Percentiles rank a stretch among this genome's conserved stretches.
Conservation (phyloP, 2,888 invertebrate genomes). For the Watsonalla cultraria region DNA sequence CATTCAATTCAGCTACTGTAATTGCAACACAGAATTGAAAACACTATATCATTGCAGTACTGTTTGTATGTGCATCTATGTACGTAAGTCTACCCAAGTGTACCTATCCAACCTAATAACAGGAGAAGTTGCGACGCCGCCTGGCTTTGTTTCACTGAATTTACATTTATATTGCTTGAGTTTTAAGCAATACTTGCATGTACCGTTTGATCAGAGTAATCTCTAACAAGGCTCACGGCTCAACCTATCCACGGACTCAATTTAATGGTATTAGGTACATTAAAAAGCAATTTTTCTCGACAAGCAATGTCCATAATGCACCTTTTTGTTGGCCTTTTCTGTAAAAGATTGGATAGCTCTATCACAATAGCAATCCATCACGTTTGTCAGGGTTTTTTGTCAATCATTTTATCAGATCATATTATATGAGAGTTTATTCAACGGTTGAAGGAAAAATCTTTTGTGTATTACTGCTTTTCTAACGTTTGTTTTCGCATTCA, state of each 20-base stretch:
- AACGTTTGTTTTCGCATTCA: background rate
- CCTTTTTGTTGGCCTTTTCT: conserved; percentile 1
- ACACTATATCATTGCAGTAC: background rate
- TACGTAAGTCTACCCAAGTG: conserved; percentile 6
- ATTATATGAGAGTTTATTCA: background rate
- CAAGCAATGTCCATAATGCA: background rate
- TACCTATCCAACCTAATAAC: conserved; percentile 25
- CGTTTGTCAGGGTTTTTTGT: conserved; percentile 19
- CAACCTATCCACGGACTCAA: background rate
- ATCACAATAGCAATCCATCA: conserved; percentile 18
- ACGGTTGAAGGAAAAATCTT: background rate
- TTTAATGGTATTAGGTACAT: background rate
- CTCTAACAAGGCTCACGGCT: background rate
- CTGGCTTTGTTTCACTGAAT: conserved; percentile 41
- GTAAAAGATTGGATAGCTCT: conserved; percentile 20
- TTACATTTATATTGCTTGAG: conserved; percentile 59
- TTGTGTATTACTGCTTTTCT: background rate
- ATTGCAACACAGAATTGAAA: too few species aligned
- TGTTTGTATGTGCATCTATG: background rate
- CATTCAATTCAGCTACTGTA: too few species aligned
- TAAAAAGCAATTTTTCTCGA: background rate
- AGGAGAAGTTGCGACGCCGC: conserved; percentile 27
- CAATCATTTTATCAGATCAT: conserved; percentile 8
- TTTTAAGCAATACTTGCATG: conserved; percentile 50
- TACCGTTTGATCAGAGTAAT: conserved; percentile 1